phyloP scores from a whole-genome alignment of 1,140 invertebrate species.

The Drosophila truncata region DNA sequence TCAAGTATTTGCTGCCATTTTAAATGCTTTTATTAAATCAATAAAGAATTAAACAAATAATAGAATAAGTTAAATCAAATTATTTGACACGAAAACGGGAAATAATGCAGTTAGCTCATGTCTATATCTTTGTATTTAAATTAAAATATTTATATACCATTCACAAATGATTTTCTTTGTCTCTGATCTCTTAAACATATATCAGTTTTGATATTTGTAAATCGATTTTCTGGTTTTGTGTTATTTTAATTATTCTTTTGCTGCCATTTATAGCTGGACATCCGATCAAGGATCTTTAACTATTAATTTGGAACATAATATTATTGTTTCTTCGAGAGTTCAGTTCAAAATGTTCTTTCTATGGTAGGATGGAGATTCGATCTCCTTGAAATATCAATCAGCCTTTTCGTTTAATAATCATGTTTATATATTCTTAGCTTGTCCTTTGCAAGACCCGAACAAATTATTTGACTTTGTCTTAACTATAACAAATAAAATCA shows the following conservation, averaged over 20 bases:
- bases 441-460: slow-evolving; percentile 10
- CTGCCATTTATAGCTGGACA: slow-evolving; percentile 1
- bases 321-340: slow-evolving; percentile 4
- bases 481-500: slow-evolving; percentile 74
- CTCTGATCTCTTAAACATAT: slow-evolving; percentile 14
- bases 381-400: slow-evolving; percentile 53
- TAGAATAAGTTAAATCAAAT: slow-evolving; percentile 72
- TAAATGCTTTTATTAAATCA: slow-evolving; percentile 70
- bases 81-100: slow-evolving; percentile 58
- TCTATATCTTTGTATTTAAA: slow-evolving; percentile 36
- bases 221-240: slow-evolving; percentile 5
- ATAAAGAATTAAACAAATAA: slow-evolving; percentile 75
- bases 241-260: slow-evolving; percentile 12
- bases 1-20: slow-evolving; percentile 37
- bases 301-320: slow-evolving; percentile 12
- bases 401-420: slow-evolving; percentile 48
- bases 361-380: slow-evolving; percentile 10
- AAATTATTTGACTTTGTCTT: slow-evolving; percentile 33
- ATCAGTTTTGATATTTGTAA: slow-evolving; percentile 8
- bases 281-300: not conserved
- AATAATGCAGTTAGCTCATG: slow-evolving; percentile 50
- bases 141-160: slow-evolving; percentile 41
- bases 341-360: slow-evolving; percentile 5
- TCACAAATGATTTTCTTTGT: slow-evolving; percentile 50
- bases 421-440: slow-evolving; percentile 14